Percentiles rank a stretch among this genome's conserved stretches.
phyloP scores from a whole-genome alignment of 2,797 vertebrate species.

The Taenioides sp. region DNA sequence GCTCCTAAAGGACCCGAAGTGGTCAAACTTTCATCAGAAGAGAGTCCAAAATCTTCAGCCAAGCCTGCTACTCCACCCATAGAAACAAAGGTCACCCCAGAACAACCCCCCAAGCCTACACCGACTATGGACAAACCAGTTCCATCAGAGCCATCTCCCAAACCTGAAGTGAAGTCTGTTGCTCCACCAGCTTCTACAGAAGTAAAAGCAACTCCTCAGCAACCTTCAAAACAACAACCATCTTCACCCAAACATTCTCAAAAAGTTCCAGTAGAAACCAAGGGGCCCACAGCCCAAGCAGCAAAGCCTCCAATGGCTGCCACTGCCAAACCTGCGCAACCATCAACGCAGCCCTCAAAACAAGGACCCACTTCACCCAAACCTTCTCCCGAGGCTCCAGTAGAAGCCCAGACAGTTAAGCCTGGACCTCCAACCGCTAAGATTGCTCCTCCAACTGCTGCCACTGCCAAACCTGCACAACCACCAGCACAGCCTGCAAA shows the following conservation, averaged over 20 bases:
- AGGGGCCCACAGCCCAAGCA: background rate
- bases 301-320: conserved; percentile 35
- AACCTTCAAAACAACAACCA: background rate
- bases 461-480: conserved; percentile 62
- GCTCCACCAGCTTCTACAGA: background rate
- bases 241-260: background rate
- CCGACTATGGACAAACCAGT: background rate
- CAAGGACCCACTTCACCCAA: background rate
- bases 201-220: background rate
- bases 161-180: conserved; percentile 4
- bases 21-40: background rate
- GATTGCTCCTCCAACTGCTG: conserved; percentile 37
- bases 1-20: background rate
- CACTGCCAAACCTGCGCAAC: conserved; percentile 62
- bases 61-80: background rate
- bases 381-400: background rate
- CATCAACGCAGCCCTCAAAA: conserved; percentile 29
- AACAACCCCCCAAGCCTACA: background rate
- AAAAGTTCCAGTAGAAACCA: background rate
- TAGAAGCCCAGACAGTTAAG: background rate
- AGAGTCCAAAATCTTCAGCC: background rate
- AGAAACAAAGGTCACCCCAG: background rate
- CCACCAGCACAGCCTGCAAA: conserved; percentile 69
- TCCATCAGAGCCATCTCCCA: background rate
- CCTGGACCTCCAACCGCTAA: background rate